Evolutionary conservation across 2,113 vertebrate genomes (phyloP).

Genomic region (Picathartes gymnocephalus): DNA sequence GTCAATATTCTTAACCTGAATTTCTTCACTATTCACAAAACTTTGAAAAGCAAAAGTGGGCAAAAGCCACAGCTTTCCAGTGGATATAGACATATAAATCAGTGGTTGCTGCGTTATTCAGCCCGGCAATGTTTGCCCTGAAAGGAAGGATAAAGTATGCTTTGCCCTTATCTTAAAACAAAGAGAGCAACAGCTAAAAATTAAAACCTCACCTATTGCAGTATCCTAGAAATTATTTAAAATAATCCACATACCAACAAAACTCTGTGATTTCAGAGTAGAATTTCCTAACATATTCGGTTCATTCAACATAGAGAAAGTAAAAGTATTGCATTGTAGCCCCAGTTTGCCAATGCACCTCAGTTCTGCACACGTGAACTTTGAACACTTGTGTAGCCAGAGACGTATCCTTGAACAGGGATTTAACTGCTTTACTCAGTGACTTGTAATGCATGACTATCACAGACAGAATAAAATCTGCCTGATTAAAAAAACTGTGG

Average conservation of each 20-base stretch:
- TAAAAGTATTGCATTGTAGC: neutral
- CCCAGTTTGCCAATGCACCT: neutral
- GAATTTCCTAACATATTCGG: neutral
- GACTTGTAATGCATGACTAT: neutral
- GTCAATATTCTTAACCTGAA: neutral
- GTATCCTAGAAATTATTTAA: neutral
- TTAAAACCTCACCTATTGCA: neutral
- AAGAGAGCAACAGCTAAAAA: neutral
- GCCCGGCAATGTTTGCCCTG: neutral
- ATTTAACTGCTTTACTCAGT: neutral
- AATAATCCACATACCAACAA: neutral
- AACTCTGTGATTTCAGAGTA: neutral
- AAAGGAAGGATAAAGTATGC: neutral
- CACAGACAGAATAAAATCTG: neutral
- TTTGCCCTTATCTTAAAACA: neutral
- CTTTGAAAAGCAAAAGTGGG: neutral
- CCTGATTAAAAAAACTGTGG: constrained; percentile 41
- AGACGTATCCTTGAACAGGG: neutral
- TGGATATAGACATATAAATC: neutral
- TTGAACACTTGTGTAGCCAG: neutral
- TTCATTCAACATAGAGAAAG: neutral
- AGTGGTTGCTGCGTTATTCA: neutral
- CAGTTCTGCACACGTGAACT: neutral
- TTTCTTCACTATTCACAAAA: neutral
- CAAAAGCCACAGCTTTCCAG: neutral